Evolutionary conservation across 2,113 vertebrate genomes (phyloP).

Genomic region (Noturus placidus): DNA sequence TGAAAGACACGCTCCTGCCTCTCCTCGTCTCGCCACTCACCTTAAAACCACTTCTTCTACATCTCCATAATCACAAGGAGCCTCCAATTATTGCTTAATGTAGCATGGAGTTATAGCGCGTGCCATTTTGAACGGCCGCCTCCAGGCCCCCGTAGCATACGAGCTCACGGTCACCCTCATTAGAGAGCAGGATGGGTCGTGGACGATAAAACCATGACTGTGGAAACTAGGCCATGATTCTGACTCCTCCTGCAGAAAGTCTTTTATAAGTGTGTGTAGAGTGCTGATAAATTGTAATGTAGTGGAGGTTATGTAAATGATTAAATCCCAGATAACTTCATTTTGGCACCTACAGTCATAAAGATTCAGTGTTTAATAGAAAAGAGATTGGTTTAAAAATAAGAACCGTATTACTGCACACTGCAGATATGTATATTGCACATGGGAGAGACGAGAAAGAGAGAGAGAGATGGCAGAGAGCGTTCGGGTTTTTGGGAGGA

Average conservation of each 20-base stretch:
- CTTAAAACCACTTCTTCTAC: slow-evolving; percentile 17
- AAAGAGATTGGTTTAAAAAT: slow-evolving; percentile 24
- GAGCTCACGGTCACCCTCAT: slow-evolving; percentile 44
- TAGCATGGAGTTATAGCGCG: slow-evolving; percentile 39
- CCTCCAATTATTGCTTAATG: slow-evolving; percentile 62
- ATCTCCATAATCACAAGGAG: slow-evolving; percentile 48
- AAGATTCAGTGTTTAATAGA: slow-evolving; percentile 23
- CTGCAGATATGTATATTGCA: background rate
- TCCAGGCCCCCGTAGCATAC: slow-evolving; percentile 30
- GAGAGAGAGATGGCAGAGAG: background rate
- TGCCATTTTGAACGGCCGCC: slow-evolving; percentile 23
- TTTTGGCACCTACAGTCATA: slow-evolving; percentile 17
- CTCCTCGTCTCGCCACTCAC: background rate
- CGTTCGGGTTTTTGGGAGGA: background rate
- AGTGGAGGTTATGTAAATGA: slow-evolving; percentile 2
- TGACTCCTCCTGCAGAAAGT: background rate
- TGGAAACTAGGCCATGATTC: slow-evolving; percentile 22
- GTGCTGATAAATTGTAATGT: background rate
- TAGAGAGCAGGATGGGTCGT: slow-evolving; percentile 52
- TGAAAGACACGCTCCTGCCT: slow-evolving; percentile 33
- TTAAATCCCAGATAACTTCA: background rate
- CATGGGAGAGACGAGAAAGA: background rate
- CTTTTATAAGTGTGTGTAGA: background rate
- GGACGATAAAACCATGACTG: slow-evolving; percentile 11
- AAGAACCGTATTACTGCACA: slow-evolving; percentile 3